Evolutionary conservation across 1,140 invertebrate genomes (phyloP).

Genomic region (Yoshiicerus persimilis): DNA sequence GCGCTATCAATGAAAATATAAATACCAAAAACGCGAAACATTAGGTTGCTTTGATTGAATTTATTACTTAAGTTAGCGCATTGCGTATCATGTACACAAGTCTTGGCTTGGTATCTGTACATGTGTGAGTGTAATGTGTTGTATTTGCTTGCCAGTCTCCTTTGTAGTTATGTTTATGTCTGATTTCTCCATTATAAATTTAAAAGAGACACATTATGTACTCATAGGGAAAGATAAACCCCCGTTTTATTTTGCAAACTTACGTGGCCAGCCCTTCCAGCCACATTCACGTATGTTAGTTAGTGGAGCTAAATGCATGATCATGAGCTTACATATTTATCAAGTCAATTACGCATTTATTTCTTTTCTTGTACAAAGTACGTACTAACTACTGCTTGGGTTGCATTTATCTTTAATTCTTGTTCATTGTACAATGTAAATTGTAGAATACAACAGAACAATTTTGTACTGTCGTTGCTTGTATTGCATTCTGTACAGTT

Average conservation of each 20-base stretch:
- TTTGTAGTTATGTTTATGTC: not conserved
- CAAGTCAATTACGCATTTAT: not conserved
- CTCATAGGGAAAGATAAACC: not conserved
- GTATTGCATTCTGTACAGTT: not conserved
- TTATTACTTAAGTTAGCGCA: not conserved
- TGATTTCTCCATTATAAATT: not conserved
- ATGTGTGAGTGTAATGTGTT: not conserved
- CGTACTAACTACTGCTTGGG: not conserved
- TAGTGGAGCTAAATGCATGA: not conserved
- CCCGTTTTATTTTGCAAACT: not conserved
- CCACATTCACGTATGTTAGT: not conserved
- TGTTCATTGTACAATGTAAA: not conserved
- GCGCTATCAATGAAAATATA: too few species aligned
- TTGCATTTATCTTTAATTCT: not conserved
- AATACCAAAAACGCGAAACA: not conserved
- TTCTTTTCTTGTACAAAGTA: not conserved
- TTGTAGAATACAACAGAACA: not conserved
- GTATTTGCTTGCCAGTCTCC: too few species aligned
- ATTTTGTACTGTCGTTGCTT: not conserved
- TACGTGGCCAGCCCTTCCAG: not conserved
- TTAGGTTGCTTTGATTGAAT: not conserved
- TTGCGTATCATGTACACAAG: too few species aligned
- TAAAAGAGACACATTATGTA: not conserved
- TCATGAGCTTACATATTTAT: conserved; percentile 8
- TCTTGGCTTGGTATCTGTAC: too few species aligned